Conservation (phyloP, 1,140 invertebrate genomes). For the Vanessa tameamea region DNA sequence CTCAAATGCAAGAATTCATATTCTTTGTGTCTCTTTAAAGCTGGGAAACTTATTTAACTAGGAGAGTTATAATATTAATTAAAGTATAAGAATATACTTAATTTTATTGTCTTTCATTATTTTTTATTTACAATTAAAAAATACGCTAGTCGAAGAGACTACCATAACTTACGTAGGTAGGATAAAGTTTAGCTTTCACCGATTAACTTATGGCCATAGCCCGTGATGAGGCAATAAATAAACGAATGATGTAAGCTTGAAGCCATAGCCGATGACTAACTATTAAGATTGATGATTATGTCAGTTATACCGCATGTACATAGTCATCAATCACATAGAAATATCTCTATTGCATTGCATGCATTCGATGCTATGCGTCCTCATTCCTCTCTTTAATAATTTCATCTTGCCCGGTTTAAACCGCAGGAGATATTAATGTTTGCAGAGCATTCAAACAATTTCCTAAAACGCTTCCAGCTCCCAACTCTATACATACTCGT, state of each 20-base stretch:
- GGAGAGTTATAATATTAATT: too few relatives aligned
- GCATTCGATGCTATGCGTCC: conserved; percentile 15
- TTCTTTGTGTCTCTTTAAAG: conserved; percentile 1
- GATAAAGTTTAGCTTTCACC: background rate
- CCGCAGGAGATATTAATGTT: conserved; percentile 19
- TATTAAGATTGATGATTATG: conserved; percentile 35
- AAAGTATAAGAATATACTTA: too few relatives aligned
- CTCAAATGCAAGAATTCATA: background rate
- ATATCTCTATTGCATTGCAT: conserved; percentile 26
- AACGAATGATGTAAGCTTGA: conserved; percentile 22
- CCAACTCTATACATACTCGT: background rate
- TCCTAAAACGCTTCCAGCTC: conserved; percentile 12
- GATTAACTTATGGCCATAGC: background rate
- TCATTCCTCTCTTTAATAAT: conserved; percentile 32
- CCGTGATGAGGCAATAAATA: conserved; percentile 12
- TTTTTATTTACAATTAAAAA: background rate
- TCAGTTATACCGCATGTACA: conserved; percentile 12
- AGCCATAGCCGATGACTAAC: conserved; percentile 23
- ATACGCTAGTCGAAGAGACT: too few relatives aligned
- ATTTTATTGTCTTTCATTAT: background rate
- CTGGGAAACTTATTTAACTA: conserved; percentile 2
- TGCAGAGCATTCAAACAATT: conserved; percentile 10
- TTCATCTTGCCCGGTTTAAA: conserved; percentile 12
- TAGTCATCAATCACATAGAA: conserved; percentile 38
- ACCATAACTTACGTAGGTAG: too few relatives aligned